These are phyloP conservation scores for Eubasilissa regina DNA, from an alignment of 1,140 invertebrate species.

Conservation along the genomic window DNA sequence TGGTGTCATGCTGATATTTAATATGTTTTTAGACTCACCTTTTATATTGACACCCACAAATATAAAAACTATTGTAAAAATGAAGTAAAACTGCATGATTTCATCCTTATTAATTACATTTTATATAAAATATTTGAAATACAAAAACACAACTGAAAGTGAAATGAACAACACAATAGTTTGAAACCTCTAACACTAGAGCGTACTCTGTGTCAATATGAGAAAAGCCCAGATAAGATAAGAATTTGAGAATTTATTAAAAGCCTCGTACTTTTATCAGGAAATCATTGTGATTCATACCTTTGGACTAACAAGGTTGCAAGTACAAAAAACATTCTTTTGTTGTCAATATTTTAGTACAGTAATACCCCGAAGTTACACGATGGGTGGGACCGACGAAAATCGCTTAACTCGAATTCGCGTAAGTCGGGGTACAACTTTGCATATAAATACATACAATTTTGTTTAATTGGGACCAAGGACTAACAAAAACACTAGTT, in stretches of 20 bases:
- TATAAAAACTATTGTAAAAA: slow-evolving; percentile 1
- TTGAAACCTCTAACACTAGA: slow-evolving; percentile 12
- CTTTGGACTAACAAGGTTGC: too few relatives aligned
- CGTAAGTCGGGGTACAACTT: too few relatives aligned
- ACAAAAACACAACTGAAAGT: neutral
- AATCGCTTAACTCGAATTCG: too few relatives aligned
- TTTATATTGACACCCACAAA: slow-evolving; percentile 6
- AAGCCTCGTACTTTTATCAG: slow-evolving; percentile 15
- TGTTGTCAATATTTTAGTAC: too few relatives aligned
- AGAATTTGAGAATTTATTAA: slow-evolving; percentile 10
- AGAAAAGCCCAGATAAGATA: slow-evolving; percentile 33
- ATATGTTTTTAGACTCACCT: slow-evolving; percentile 1
- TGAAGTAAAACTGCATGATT: slow-evolving; percentile 22
- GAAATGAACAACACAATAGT: slow-evolving; percentile 6
- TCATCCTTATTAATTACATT: slow-evolving; percentile 31
- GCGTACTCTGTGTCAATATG: slow-evolving; percentile 22
- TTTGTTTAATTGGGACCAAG: too few relatives aligned
- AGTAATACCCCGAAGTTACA: too few relatives aligned
- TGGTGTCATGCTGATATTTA: neutral
- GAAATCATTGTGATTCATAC: slow-evolving; percentile 9
- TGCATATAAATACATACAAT: too few relatives aligned
- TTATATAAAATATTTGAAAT: slow-evolving; percentile 16
- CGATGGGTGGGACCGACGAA: too few relatives aligned
- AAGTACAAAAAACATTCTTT: too few relatives aligned
- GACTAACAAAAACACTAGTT: too few relatives aligned